phyloP scores from a whole-genome alignment of 2,888 invertebrate genomes.

The Drosophila villosipedis region DNA sequence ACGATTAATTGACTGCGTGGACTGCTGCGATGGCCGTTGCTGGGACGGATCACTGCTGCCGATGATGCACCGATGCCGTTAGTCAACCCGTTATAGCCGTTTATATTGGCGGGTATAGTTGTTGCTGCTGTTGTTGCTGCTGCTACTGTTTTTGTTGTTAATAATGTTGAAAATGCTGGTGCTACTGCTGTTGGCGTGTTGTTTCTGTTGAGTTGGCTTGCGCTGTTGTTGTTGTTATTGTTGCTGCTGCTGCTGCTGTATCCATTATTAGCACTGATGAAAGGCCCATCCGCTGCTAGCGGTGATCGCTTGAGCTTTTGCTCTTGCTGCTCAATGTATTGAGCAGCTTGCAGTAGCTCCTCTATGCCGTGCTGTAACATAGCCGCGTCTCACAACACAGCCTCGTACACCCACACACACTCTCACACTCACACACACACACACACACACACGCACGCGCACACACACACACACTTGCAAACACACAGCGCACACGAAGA shows the following conservation, averaged over 20 bases:
- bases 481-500: constrained; percentile 23
- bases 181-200: constrained; percentile 54
- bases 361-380: constrained; percentile 80
- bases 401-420: constrained; percentile 36
- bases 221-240: constrained; percentile 61
- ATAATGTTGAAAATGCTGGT: constrained; percentile 13
- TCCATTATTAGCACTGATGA: constrained; percentile 35
- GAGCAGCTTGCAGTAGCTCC: constrained; percentile 83
- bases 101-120: constrained; percentile 48
- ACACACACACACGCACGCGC: constrained; percentile 14
- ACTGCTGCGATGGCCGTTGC: constrained; percentile 42
- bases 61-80: constrained; percentile 50
- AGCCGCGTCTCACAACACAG: constrained; percentile 62
- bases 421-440: background rate
- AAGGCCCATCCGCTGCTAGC: constrained; percentile 41
- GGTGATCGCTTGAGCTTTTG: constrained; percentile 66
- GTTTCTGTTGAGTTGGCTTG: constrained; percentile 72
- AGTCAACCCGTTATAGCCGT: constrained; percentile 49
- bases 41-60: constrained; percentile 17
- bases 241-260: constrained; percentile 40
- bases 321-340: constrained; percentile 83
- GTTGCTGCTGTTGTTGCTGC: constrained; percentile 26
- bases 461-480: constrained; percentile 17
- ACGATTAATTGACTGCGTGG: constrained; percentile 58
- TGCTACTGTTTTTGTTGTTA: constrained; percentile 51